Evolutionary conservation across 2,797 vertebrate genomes (phyloP).

Genomic region (Enteromius trimaculatus): DNA sequence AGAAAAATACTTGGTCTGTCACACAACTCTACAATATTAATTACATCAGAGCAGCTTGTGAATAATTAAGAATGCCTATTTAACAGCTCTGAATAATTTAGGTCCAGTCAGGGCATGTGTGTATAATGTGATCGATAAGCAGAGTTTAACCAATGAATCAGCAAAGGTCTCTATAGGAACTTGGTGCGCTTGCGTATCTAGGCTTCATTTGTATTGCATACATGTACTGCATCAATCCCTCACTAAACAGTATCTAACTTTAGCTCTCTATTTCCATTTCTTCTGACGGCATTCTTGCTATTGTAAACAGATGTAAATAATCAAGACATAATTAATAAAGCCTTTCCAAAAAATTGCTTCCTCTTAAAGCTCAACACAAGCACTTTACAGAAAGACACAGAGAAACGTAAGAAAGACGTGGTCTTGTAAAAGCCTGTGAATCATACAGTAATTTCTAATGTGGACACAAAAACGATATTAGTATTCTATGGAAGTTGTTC

Average conservation of each 20-base stretch:
- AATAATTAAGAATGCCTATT: slow-evolving; percentile 85
- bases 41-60: slow-evolving; percentile 79
- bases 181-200: slow-evolving; percentile 12
- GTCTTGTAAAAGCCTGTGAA: slow-evolving; percentile 29
- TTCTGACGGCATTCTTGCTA: neutral
- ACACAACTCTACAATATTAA: slow-evolving; percentile 84
- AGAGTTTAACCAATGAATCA: slow-evolving; percentile 77
- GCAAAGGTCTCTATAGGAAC: slow-evolving; percentile 69
- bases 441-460: neutral
- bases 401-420: neutral
- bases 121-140: slow-evolving; percentile 82
- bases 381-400: neutral
- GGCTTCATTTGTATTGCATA: neutral
- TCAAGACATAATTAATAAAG: neutral
- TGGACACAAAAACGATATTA: slow-evolving; percentile 29
- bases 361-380: neutral
- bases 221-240: neutral
- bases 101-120: slow-evolving; percentile 75
- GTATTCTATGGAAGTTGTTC: slow-evolving; percentile 39
- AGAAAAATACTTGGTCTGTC: slow-evolving; percentile 73
- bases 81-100: slow-evolving; percentile 86
- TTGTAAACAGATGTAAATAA: neutral
- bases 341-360: neutral
- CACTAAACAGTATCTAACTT: neutral
- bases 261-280: neutral